Percentiles rank a stretch among this genome's conserved stretches.
phyloP scores from a whole-genome alignment of 2,888 invertebrate species.

The Drosophila kambysellisi region DNA sequence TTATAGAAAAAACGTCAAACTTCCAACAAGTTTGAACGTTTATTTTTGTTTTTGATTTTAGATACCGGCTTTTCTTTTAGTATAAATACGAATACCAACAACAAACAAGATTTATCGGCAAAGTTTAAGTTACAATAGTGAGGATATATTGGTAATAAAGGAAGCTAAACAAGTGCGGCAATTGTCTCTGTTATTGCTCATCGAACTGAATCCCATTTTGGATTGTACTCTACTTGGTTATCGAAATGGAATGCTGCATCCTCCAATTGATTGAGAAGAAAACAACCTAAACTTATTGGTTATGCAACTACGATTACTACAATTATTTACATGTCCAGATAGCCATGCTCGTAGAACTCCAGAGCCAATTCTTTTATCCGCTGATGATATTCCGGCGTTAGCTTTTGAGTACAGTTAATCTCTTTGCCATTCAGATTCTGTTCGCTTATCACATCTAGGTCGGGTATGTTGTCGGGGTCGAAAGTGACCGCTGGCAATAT shows the following conservation, averaged over 20 bases:
- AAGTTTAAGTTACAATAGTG: slow-evolving; percentile 62
- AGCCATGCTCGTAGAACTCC: slow-evolving; percentile 83
- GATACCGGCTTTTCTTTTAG: slow-evolving; percentile 40
- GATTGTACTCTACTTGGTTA: neutral
- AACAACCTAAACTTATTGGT: slow-evolving; percentile 21
- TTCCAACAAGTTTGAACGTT: slow-evolving; percentile 25
- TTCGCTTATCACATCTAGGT: slow-evolving; percentile 82
- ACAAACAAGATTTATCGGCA: slow-evolving; percentile 42
- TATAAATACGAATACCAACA: slow-evolving; percentile 23
- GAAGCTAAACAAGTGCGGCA: slow-evolving; percentile 50
- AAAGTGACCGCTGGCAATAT: slow-evolving; percentile 84
- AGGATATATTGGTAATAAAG: slow-evolving; percentile 74
- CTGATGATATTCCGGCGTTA: slow-evolving; percentile 83
- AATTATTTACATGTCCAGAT: slow-evolving; percentile 56
- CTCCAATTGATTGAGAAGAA: slow-evolving; percentile 32
- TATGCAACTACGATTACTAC: slow-evolving; percentile 37
- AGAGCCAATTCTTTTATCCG: slow-evolving; percentile 81
- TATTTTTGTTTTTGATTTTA: slow-evolving; percentile 46
- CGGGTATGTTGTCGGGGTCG: slow-evolving; percentile 82
- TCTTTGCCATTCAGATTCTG: slow-evolving; percentile 73
- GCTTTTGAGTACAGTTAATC: slow-evolving; percentile 80
- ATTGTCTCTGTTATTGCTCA: slow-evolving; percentile 17
- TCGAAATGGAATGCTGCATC: neutral
- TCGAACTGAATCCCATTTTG: neutral
- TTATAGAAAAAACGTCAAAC: slow-evolving; percentile 48